Evolutionary conservation across 2,113 vertebrate genomes (phyloP).

Genomic region (Nothoprocta perdicaria): DNA sequence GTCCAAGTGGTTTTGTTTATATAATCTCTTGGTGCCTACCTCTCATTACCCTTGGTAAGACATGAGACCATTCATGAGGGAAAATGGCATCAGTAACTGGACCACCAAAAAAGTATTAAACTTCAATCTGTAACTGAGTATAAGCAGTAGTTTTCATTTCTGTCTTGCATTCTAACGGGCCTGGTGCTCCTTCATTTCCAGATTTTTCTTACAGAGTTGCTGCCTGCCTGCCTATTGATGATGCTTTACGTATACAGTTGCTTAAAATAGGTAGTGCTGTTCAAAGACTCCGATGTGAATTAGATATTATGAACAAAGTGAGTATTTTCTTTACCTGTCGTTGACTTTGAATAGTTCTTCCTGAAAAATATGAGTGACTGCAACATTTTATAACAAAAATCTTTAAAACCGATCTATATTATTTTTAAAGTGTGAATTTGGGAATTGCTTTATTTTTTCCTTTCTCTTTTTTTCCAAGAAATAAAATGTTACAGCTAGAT

Average conservation of each 20-base stretch:
- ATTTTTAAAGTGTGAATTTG: background rate
- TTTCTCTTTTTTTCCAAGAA: background rate
- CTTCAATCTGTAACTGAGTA: background rate
- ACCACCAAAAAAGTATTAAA: background rate
- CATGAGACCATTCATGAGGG: background rate
- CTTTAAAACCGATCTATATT: rapidly evolving
- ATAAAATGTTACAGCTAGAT: background rate
- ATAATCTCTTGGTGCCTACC: background rate
- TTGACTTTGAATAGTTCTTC: background rate
- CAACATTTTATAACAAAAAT: rapidly evolving
- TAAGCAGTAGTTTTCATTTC: background rate
- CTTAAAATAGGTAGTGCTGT: slow-evolving; percentile 95
- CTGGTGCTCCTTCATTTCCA: slow-evolving; percentile 63
- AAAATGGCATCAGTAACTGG: background rate
- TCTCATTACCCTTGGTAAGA: background rate
- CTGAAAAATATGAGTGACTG: rapidly evolving
- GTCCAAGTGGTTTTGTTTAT: background rate
- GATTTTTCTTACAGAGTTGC: slow-evolving; percentile 99
- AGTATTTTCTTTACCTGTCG: background rate
- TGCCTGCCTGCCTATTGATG: slow-evolving; percentile 95
- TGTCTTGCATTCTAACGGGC: background rate
- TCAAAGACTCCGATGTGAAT: slow-evolving; percentile 93
- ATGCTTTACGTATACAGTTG: slow-evolving; percentile 90
- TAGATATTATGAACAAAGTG: slow-evolving; percentile 98
- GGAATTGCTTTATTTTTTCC: background rate